Conservation (phyloP, 1,140 invertebrate species). For the Apis cerana region DNA sequence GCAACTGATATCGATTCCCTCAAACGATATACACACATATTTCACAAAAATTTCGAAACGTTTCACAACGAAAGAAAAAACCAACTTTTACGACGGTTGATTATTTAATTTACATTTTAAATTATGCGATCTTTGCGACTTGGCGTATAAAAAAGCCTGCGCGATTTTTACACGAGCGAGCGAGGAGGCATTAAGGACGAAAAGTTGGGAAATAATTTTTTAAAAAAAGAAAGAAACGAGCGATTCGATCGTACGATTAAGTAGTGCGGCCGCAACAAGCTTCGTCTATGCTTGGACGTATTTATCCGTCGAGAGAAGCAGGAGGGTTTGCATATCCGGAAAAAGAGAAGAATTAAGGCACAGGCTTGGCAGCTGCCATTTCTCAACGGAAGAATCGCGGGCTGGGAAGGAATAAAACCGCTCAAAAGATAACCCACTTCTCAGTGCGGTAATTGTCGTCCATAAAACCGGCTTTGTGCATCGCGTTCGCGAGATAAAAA, state of each 20-base stretch:
- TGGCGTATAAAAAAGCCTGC: no score
- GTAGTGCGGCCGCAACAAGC: no score
- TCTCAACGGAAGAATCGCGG: neutral
- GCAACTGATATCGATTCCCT: neutral
- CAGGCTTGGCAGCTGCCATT: neutral
- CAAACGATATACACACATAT: neutral
- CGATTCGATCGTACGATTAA: neutral
- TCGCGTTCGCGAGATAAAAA: constrained; percentile 24
- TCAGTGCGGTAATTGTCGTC: neutral
- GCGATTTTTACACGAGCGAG: no score
- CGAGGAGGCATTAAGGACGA: no score
- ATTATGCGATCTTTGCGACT: no score
- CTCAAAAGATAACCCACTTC: neutral
- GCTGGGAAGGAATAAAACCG: constrained; percentile 4
- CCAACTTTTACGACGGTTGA: no score
- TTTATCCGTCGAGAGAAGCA: neutral
- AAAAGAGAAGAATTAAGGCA: constrained; percentile 4
- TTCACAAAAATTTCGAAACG: neutral
- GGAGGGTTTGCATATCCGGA: neutral
- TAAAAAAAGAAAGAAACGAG: neutral
- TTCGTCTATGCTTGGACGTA: neutral
- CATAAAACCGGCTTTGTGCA: constrained; percentile 20
- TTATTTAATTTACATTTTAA: no score
- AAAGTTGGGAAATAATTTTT: no score
- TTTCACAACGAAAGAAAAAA: neutral